Conservation (phyloP, 2,113 vertebrate genomes). For the Morphnarchus princeps region DNA sequence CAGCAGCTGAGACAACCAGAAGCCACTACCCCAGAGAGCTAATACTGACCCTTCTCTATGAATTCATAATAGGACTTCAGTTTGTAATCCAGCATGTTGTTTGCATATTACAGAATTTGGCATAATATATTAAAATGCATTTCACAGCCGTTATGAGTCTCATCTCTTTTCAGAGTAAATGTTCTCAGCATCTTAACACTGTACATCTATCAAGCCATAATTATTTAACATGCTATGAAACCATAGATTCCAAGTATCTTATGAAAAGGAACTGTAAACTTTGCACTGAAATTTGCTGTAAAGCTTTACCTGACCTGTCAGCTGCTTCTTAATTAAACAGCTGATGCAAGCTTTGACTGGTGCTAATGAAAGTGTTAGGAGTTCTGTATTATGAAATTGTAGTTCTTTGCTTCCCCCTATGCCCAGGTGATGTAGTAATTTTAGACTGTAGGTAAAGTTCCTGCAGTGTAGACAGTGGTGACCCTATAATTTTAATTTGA, state of each 20-base stretch:
- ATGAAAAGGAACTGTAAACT: slow-evolving; percentile 70
- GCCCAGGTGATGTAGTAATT: slow-evolving; percentile 77
- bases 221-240: slow-evolving; percentile 78
- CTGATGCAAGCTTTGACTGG: slow-evolving; percentile 81
- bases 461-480: slow-evolving; percentile 74
- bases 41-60: slow-evolving; percentile 63
- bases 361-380: slow-evolving; percentile 83
- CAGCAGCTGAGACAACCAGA: slow-evolving; percentile 81
- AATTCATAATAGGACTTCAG: slow-evolving; percentile 58
- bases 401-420: slow-evolving; percentile 63
- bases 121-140: slow-evolving; percentile 67
- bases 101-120: slow-evolving; percentile 56
- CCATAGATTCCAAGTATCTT: slow-evolving; percentile 71
- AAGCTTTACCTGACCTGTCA: slow-evolving; percentile 80
- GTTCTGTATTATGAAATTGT: slow-evolving; percentile 68
- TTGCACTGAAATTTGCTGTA: slow-evolving; percentile 78
- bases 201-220: slow-evolving; percentile 77
- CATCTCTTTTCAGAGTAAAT: slow-evolving; percentile 59
- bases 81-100: slow-evolving; percentile 69
- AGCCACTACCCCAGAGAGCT: slow-evolving; percentile 73
- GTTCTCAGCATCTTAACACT: slow-evolving; percentile 70
- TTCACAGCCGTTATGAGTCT: slow-evolving; percentile 65
- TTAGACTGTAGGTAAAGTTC: slow-evolving; percentile 73
- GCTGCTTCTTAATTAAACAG: slow-evolving; percentile 70
- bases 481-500: slow-evolving; percentile 78